Conservation (phyloP, 2,888 invertebrate species). For the Phrixothrix hirtus region DNA sequence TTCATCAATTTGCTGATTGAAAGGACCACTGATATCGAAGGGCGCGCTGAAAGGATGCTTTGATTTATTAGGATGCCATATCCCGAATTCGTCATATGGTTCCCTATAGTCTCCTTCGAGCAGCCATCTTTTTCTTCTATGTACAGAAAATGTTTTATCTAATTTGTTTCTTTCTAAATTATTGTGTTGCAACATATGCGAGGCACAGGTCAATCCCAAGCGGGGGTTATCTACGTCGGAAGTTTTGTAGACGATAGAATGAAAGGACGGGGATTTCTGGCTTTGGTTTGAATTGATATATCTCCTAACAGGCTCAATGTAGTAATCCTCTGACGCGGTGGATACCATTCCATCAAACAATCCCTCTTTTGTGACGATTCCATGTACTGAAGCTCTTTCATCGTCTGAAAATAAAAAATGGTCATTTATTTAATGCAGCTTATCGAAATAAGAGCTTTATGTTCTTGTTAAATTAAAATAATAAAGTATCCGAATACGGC, state of each 20-base stretch:
- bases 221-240: conserved; percentile 71
- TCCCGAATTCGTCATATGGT: conserved; percentile 55
- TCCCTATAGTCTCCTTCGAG: conserved; percentile 64
- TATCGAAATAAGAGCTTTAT: no score
- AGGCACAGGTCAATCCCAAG: conserved; percentile 48
- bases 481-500: no score
- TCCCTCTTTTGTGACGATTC: conserved; percentile 83
- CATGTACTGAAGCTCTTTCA: conserved; percentile 79
- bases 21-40: conserved; percentile 50
- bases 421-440: no score
- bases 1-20: conserved; percentile 50
- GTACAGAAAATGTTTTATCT: conserved; percentile 38
- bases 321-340: conserved; percentile 77
- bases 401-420: conserved; percentile 66
- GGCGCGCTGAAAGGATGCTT: conserved; percentile 57
- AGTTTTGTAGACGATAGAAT: conserved; percentile 82
- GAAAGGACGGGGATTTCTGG: conserved; percentile 63
- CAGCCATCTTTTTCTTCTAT: conserved; percentile 67
- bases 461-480: no score
- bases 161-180: conserved; percentile 50
- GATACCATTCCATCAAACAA: conserved; percentile 88
- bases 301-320: conserved; percentile 78
- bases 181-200: conserved; percentile 45
- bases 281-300: conserved; percentile 59
- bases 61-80: conserved; percentile 57